Conservation (phyloP, 2,113 vertebrate species). For the Phyllostomus discolor region DNA sequence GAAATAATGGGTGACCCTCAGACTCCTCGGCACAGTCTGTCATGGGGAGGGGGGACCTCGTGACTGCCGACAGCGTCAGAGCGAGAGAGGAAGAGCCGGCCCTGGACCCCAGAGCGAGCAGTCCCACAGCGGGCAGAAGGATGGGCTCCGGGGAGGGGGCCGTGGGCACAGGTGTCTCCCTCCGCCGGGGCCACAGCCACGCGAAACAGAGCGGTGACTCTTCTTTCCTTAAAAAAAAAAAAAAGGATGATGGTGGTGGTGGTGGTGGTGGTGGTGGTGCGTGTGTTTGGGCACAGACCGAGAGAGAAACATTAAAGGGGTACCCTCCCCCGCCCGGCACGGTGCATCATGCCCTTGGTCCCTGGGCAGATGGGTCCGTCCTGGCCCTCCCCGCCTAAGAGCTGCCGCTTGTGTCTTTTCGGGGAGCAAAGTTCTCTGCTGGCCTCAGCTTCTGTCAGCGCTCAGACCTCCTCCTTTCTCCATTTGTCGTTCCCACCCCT, state of each 20-base stretch:
- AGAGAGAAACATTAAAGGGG: neutral
- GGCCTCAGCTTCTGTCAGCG: neutral
- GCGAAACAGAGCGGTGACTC: neutral
- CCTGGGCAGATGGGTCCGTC: neutral
- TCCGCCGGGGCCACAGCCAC: neutral
- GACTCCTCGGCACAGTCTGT: neutral
- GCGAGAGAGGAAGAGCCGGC: neutral
- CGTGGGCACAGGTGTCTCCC: neutral
- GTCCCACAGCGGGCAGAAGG: neutral
- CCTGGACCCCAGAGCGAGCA: fast-evolving
- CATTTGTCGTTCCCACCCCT: neutral
- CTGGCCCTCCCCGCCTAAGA: neutral
- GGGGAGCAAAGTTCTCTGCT: neutral
- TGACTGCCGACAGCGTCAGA: neutral
- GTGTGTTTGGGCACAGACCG: neutral
- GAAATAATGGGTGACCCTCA: neutral
- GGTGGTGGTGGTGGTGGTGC: neutral
- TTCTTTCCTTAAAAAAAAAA: neutral
- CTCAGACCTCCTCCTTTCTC: neutral
- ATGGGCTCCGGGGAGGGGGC: neutral
- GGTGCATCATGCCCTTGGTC: neutral
- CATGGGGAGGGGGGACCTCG: neutral
- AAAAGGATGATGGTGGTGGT: neutral
- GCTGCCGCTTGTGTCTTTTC: neutral
- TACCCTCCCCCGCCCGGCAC: neutral